phyloP scores from a whole-genome alignment of 2,888 invertebrate species.

The Nomada ruficornis region DNA sequence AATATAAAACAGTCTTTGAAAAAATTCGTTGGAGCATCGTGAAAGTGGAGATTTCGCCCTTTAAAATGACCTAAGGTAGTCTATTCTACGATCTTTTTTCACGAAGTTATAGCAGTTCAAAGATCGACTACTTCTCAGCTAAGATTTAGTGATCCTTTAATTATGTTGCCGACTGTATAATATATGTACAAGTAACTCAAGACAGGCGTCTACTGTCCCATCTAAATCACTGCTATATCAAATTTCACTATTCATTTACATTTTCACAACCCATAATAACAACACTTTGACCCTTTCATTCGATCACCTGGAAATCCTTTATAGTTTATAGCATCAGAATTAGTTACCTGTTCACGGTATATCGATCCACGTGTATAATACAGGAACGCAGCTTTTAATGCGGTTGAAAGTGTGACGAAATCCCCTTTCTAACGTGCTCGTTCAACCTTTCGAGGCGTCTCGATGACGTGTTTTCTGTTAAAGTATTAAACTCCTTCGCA shows the following conservation, averaged over 20 bases:
- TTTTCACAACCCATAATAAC: not conserved
- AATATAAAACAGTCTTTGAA: too few relatives aligned
- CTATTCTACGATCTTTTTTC: too few relatives aligned
- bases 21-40: too few relatives aligned
- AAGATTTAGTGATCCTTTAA: too few relatives aligned
- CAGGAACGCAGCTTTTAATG: constrained; percentile 34
- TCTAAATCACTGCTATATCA: not conserved
- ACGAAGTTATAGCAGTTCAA: too few relatives aligned
- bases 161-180: not conserved
- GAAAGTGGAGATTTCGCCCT: too few relatives aligned
- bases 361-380: constrained; percentile 35
- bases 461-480: constrained; percentile 30
- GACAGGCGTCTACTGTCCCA: not conserved
- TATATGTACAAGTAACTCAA: not conserved
- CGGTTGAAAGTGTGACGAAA: constrained; percentile 57
- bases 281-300: not conserved
- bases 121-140: too few relatives aligned
- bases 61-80: too few relatives aligned
- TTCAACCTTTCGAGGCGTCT: constrained; percentile 20
- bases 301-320: not conserved
- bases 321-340: not conserved
- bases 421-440: constrained; percentile 45
- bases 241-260: not conserved
- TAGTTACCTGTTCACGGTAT: not conserved
- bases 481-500: constrained; percentile 63